phyloP scores from a whole-genome alignment of 2,888 invertebrate species.

The Drosophila kuntzei region DNA sequence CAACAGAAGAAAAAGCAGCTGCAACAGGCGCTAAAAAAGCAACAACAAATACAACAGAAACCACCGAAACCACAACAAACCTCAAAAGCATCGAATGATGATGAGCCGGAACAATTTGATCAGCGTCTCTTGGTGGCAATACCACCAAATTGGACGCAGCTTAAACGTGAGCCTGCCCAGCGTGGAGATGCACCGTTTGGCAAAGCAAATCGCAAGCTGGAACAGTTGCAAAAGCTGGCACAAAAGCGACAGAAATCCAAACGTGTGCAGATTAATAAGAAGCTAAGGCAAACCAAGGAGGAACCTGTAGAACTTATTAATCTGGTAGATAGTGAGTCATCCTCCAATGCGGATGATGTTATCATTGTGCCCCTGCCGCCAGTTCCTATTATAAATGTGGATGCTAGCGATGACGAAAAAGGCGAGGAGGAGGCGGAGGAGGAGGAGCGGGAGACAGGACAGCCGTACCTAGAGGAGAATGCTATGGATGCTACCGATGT shows the following conservation, averaged over 20 bases:
- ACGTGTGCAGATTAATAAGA: constrained; percentile 60
- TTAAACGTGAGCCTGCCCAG: constrained; percentile 30
- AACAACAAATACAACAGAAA: constrained; percentile 16
- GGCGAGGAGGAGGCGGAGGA: constrained; percentile 16
- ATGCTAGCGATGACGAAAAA: constrained; percentile 79
- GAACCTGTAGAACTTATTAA: constrained; percentile 59
- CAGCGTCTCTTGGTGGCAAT: constrained; percentile 66
- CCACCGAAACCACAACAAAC: constrained; percentile 33
- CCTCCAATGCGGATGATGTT: constrained; percentile 82
- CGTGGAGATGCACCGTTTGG: constrained; percentile 63
- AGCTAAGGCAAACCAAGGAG: constrained; percentile 22
- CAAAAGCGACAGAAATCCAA: constrained; percentile 79
- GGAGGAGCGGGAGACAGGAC: not conserved
- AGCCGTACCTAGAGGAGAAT: constrained; percentile 72
- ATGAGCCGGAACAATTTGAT: constrained; percentile 67
- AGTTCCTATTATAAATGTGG: constrained; percentile 78
- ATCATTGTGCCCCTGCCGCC: constrained; percentile 79
- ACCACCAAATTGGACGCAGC: constrained; percentile 43
- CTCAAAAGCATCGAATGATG: constrained; percentile 13
- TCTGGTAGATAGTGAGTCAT: constrained; percentile 66
- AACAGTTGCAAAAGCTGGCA: constrained; percentile 70
- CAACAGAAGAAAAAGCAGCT: constrained; percentile 37
- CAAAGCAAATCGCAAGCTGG: constrained; percentile 75
- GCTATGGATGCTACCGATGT: constrained; percentile 78
- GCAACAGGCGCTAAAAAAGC: constrained; percentile 33